Evolutionary conservation across 2,113 vertebrate genomes (phyloP), one percentile per base, ranked within the genome.

Genomic region (Spermophilus dauricus): DNA sequence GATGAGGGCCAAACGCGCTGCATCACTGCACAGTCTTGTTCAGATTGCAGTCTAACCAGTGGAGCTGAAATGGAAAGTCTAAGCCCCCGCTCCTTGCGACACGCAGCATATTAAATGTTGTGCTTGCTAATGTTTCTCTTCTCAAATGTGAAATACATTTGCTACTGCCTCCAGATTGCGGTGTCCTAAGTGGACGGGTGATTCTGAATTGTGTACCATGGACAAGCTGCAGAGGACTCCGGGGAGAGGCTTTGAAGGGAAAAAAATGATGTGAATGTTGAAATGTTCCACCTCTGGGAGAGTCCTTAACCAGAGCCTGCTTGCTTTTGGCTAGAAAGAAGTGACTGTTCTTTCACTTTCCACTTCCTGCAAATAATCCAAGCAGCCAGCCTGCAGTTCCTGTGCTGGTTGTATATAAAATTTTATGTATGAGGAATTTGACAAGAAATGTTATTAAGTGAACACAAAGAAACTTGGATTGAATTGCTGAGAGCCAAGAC

Each of bases 381-480:
- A 75, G 81, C 26, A 96, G 26, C 58, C 70, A 48, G 75, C 42
- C 80, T 56, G 16, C 58, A 26, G 65, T 77, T 88, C 69, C 85
- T 65, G 63, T 51, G 30, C 26, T 84, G 30, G 48, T 34, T 95
- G 58, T 48, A 63, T 80, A 5, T 91, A 78, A 86, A 75, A 93
- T 17, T 80, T 78, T 82, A 61, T 80, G 42, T 92, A 34, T 93
- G 72, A 96, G 77, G 83, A 88, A 88, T 91, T 53, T 85, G 78
- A 88, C 69, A 80, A 89, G 93, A 94, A 95, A 42, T 91, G 65
- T 72, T 92, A 90, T 76, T 92, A 96, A 97, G 86, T 90, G 85
- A 97, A 88, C 73, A 78, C 53, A 77, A 82, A 90, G 76, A 67
- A 96, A 51, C 42, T 86, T 90, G 84, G 13, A 63, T 77, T 93